Evolutionary conservation across 1,140 invertebrate genomes (phyloP), one percentile per base, ranked within the genome.

Genomic region (Pseudomyrmex dendroicus): DNA sequence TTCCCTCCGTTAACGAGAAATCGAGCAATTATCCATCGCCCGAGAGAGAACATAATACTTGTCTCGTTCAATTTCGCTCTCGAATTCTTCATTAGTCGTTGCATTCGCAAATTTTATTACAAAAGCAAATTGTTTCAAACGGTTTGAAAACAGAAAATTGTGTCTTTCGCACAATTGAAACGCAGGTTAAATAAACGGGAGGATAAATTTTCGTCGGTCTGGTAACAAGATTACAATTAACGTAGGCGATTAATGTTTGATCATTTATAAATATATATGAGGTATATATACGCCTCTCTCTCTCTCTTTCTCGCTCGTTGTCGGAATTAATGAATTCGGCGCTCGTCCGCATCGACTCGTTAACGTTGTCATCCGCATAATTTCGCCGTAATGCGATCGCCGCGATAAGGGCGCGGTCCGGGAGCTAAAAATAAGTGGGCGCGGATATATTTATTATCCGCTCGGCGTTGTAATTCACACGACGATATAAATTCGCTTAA

Each of bases 401-500:
- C 44, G 54, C 66, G 66, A 80, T 70, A 80, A 68, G 44, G 76
- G 76, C 76, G 76, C 76, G 76, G 76, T 78, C 44, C 54, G 17
- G 7, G 5, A 54, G 56, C 54, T 80, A 72, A 80, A 70, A 72
- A 80, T 80, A 80, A 59, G 25, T 12, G 76, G 56, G 7, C 54
- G 9, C n/a, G 63, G 5, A 57, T 80, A 72, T 80, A 72, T 80
- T 80, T 80, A 80, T 70, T 35, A 80, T 35, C 22, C 66, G 66
- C 15, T 44, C 66, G 4, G 20, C 22, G 54, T 15, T 59, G 20
- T 72, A 80, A 80, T 72, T 80, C 76, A 80, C 66, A 68, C 76
- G 76, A 9, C 64, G 76, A 70, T 80, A 72, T 61, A 80, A 80
- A 80, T 72, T 80, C 56, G 66, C 20, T 80, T 80, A 80, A 80